These are phyloP conservation scores for Leptatherina wallacei DNA, from an alignment of 2,797 vertebrate genomes.

Conservation along the genomic window DNA sequence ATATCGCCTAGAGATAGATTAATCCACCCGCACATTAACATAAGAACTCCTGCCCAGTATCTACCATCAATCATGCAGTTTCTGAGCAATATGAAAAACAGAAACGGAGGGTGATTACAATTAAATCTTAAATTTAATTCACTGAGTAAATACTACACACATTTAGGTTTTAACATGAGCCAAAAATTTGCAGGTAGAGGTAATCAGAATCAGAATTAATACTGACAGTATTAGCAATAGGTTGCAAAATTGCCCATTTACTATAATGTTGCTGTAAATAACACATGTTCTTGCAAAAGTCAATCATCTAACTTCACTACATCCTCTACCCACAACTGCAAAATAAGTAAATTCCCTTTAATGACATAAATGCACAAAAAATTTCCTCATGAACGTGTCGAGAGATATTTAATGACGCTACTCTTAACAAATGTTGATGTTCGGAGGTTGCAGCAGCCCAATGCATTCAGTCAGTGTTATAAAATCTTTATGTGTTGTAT, in stretches of 20 bases:
- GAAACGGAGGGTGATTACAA: conserved; percentile 14
- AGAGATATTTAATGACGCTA: conserved; percentile 6
- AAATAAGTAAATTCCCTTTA: background rate
- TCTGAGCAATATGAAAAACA: conserved; percentile 13
- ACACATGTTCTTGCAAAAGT: conserved; percentile 11
- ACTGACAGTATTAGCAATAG: conserved; percentile 23
- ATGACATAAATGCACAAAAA: background rate
- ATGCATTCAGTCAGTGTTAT: conserved; percentile 8
- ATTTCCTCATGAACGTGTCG: background rate
- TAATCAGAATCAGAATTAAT: conserved; percentile 25
- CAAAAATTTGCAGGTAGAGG: conserved; percentile 22
- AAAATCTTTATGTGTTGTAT: conserved; percentile 14
- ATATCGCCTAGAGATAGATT: conserved; percentile 38
- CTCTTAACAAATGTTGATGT: conserved; percentile 2
- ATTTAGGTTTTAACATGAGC: conserved; percentile 10
- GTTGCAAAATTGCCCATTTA: conserved; percentile 22
- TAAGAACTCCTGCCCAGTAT: background rate
- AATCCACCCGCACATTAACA: conserved; percentile 14
- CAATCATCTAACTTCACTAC: conserved; percentile 5
- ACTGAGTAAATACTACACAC: conserved; percentile 1
- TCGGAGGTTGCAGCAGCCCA: conserved; percentile 7
- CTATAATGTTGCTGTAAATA: conserved; percentile 14
- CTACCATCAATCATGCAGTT: background rate
- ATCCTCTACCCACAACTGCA: background rate
- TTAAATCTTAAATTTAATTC: conserved; percentile 15